Evolutionary conservation across 2,797 vertebrate genomes (phyloP), one percentile per base, ranked within the genome.

Genomic region (Sardinella longiceps): DNA sequence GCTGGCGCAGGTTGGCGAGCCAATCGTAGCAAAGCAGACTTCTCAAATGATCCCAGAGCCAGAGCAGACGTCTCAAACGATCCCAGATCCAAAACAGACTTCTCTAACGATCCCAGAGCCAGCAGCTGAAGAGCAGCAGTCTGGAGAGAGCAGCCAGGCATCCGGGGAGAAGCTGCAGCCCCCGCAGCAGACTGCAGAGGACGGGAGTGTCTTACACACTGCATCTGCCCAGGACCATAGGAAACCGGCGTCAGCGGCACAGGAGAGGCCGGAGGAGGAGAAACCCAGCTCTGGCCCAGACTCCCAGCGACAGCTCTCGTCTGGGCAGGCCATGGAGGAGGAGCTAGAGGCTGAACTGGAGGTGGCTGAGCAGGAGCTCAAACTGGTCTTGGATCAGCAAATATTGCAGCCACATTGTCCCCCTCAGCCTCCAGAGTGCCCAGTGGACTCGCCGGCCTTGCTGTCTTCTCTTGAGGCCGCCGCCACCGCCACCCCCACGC

Each of bases 161-260:
- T 87, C 87, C 80, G 86, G 86, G 63, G 82, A 28, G 51, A 88
- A 84, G 87, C 87, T 87, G 23, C 82, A 60, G 48, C n/a, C 84
- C 33, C 50, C 23, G 51, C 12, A 82, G 53, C 56, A 25, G 18
- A 20, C 25, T 74, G 48, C 15, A 3, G 82, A 37, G 45, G 82
- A 37, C 30, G 20, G 23, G 30, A 37, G 66, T 11, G 81, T 15
- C 9, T 66, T 43, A 33, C 28, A 25, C 86, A 20, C 53, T 45
- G 28, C 2, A 5, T 1, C 30, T 18, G 37, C 66, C 0, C 14
- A 33, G 66, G 30, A 37, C 30, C 7, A 33, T 74, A 33, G 30
- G 6, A 18, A 74, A 15, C 12, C 30, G 3, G 66, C 37, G 30
- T 15, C 2, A 30, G 39, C 33, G 18, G 66, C 5, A 30, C 66